Conservation (phyloP, 2,797 vertebrate genomes). For the Apodemus agrarius region DNA sequence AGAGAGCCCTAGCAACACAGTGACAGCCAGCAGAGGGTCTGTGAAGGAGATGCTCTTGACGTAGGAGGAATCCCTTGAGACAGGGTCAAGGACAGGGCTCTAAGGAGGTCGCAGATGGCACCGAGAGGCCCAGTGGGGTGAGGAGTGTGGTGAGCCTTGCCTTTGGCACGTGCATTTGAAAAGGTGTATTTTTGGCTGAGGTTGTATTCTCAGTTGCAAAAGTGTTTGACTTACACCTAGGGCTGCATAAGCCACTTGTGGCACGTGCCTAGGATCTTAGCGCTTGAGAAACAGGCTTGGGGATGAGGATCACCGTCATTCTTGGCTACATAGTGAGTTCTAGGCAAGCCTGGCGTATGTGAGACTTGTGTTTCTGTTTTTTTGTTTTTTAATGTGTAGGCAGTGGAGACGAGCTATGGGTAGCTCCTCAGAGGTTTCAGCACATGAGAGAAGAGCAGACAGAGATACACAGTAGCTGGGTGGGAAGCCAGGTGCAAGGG, state of each 20-base stretch:
- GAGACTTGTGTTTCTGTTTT: background rate
- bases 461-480: background rate
- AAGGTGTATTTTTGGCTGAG: background rate
- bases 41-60: background rate
- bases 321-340: background rate
- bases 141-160: background rate
- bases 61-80: background rate
- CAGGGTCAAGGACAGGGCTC: background rate
- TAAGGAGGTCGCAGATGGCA: background rate
- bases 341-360: background rate
- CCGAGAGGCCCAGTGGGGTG: background rate
- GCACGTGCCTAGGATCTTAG: background rate
- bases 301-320: background rate
- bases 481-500: no score
- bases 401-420: background rate
- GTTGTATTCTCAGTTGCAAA: background rate
- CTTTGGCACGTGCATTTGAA: background rate
- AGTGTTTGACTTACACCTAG: background rate
- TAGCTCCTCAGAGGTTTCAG: no score
- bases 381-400: background rate
- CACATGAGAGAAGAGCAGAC: background rate
- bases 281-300: background rate
- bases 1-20: background rate
- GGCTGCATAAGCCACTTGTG: background rate
- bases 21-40: background rate